Conservation (phyloP, 2,797 vertebrate species). For the Sebastes kiyomatsui region DNA sequence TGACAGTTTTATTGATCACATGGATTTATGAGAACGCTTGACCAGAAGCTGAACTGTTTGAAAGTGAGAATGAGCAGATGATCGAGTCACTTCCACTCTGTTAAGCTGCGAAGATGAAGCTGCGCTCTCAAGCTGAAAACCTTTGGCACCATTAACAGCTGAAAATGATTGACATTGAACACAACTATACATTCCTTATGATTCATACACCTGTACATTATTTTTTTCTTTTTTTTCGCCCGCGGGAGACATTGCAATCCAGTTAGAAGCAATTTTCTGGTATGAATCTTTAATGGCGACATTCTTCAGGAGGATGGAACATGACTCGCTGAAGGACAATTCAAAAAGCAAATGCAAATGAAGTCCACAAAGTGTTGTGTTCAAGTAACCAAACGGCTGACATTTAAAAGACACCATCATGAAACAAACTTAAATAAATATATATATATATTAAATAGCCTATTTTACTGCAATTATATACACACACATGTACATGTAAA, state of each 20-base stretch:
- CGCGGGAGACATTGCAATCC: conserved; percentile 26
- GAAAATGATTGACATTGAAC: conserved; percentile 31
- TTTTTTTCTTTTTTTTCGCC: conserved; percentile 34
- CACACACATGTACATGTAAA: conserved; percentile 33
- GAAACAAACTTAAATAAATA: conserved; percentile 46
- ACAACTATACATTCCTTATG: conserved; percentile 48
- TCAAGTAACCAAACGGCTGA: conserved; percentile 28
- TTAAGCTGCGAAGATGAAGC: conserved; percentile 27
- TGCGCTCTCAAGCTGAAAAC: conserved; percentile 29
- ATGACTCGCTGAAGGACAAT: conserved; percentile 42
- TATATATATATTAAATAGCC: conserved; percentile 24
- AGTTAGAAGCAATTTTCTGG: conserved; percentile 59
- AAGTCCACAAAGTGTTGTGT: conserved; percentile 24
- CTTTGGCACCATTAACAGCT: conserved; percentile 50
- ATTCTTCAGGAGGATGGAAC: conserved; percentile 59
- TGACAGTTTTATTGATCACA: conserved; percentile 40
- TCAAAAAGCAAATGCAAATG: conserved; percentile 42
- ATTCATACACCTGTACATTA: conserved; percentile 23
- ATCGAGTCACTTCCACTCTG: conserved; percentile 46
- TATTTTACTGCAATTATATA: conserved; percentile 27
- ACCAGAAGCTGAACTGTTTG: conserved; percentile 19
- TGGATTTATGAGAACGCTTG: conserved; percentile 26
- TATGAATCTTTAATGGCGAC: conserved; percentile 79
- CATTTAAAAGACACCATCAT: conserved; percentile 37
- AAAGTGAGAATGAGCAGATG: conserved; percentile 46